Evolutionary conservation across 2,113 vertebrate genomes (phyloP), one percentile per base, ranked within the genome.

Genomic region (Myodes glareolus): DNA sequence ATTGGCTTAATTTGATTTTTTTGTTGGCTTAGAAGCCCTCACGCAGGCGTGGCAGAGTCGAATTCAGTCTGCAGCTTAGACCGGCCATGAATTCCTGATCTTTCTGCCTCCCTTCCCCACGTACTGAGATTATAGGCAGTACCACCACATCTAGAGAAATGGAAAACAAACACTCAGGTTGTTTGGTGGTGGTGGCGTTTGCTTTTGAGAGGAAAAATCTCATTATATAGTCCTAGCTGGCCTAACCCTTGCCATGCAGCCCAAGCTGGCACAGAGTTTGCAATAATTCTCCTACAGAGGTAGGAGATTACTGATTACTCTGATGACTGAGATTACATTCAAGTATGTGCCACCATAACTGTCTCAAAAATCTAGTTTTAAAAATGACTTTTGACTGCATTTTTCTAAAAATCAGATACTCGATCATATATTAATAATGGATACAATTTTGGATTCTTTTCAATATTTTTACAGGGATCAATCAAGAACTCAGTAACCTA

Each of bases 391-490:
- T 58, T 25, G 52, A 87, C 5, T 21, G 19, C 7, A 70, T 8
- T 87, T 90, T 94, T 90, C 86, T 95, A 93, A 87, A 88, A 95
- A 78, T 72, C n/a, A 58, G n/a, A 85, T 58, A 81, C 52, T 86
- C 33, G 27, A 72, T 95, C 94, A 90, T 73, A 96, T 85, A 81
- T 72, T 80, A 42, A 80, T 76, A 11, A 72, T 76, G 93, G 94
- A 47, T 67, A 93, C 58, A 89, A 89, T 36, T 36, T 93, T 42
- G 61, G 29, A 93, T 31, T 86, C n/a, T 94, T 92, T 91, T 42
- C 67, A 88, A 16, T 77, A 90, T 87, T 88, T 76, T 89, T 65
- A 72, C 25, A 29, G 77, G 58, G 90, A n/a, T 61, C 85, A 84
- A 45, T 55, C 55, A 81, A 77, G 58, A 93, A 63, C 82, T 50